Evolutionary conservation across 2,113 vertebrate species (phyloP), one percentile per base, ranked within the genome.

Genomic region (Spermophilus dauricus): DNA sequence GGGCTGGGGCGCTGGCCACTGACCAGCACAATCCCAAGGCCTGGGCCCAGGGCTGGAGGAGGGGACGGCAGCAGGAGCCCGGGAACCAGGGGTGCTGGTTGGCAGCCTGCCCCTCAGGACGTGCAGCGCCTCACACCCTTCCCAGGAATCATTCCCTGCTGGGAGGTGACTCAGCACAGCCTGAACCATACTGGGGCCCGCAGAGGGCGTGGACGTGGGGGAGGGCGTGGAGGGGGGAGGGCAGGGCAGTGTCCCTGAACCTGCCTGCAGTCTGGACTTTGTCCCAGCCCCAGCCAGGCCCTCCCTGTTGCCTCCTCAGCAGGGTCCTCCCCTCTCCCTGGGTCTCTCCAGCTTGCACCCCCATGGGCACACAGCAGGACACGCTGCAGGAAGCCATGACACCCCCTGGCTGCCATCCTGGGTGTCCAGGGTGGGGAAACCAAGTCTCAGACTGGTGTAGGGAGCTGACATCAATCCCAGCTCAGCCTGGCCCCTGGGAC

Each of bases 51-150:
- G 34, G 28, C 53, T 32, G 12, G n/a, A 53, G n/a, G 24, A 20
- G n/a, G 14, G 16, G 28, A 28, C 4, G 14, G 32, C 51, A 34
- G n/a, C 5, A 20, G 2, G 13, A 12, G 39, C 26, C 14, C 2
- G 4, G n/a, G 67, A 28, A 34, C 0, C 2, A 37, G 51, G 13
- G 17, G 69, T 9, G 48, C 5, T 13, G 20, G 34, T 8, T 9
- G 51, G 30, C 17, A 45, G 39, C 28, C 26, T 4, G 9, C 22
- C 1, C 30, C 0, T 17, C 26, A 9, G 53, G 89, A 97, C 78
- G 92, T 98, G 97, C 89, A 0, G 48, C 0, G 3, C 56, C 45
- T 80, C 96, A 98, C 58, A 1, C 86, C n/a, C 70, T 37, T 94
- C 73, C 72, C 6, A 16, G 51, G 85, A 82, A 86, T 80, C 69